Conservation (phyloP, 92 coral and sea anemone species). For the Pocillopora grandis region DNA sequence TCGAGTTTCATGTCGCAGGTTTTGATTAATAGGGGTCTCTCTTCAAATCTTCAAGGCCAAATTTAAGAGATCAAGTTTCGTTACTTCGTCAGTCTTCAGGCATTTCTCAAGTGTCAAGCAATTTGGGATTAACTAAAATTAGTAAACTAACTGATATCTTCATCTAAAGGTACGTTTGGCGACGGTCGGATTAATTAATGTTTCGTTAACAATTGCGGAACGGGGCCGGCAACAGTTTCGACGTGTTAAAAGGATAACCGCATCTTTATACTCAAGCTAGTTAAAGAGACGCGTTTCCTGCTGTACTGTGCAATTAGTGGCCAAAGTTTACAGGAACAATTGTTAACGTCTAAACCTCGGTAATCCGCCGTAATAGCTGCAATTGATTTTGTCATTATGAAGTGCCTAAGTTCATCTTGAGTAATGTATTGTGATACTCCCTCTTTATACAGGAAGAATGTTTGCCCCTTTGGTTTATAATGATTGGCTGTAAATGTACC, state of each 20-base stretch:
- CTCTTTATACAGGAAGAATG: conserved; percentile 45
- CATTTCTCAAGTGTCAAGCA: conserved; percentile 29
- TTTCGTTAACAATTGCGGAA: conserved; percentile 19
- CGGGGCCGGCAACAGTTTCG: conserved; percentile 1
- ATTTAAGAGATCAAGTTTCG: conserved; percentile 34
- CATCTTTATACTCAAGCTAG: conserved; percentile 33
- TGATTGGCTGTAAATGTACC: conserved; percentile 49
- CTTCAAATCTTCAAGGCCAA: conserved; percentile 36
- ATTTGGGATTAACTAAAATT: conserved; percentile 29
- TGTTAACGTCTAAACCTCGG: conserved; percentile 33
- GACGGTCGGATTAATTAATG: conserved; percentile 18
- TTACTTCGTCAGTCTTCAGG: conserved; percentile 4
- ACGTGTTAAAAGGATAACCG: conserved; percentile 42
- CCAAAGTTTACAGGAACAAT: conserved; percentile 35
- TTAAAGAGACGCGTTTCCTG: conserved; percentile 35
- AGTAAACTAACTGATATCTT: conserved; percentile 12
- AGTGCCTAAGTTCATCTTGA: conserved; percentile 18
- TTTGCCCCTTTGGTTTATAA: conserved; percentile 33
- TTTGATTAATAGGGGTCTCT: conserved; percentile 48
- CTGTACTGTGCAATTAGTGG: conserved; percentile 33
- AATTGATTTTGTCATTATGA: conserved; percentile 38
- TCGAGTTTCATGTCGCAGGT: conserved; percentile 23
- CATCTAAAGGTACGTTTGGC: conserved; percentile 11
- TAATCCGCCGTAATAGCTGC: conserved; percentile 44
- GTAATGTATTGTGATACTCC: conserved; percentile 37